A percentile compares a stretch with the other conserved stretches of the same genome.
phyloP scores from a whole-genome alignment of 1,140 invertebrate species.

The Plectrocnemia conspersa region DNA sequence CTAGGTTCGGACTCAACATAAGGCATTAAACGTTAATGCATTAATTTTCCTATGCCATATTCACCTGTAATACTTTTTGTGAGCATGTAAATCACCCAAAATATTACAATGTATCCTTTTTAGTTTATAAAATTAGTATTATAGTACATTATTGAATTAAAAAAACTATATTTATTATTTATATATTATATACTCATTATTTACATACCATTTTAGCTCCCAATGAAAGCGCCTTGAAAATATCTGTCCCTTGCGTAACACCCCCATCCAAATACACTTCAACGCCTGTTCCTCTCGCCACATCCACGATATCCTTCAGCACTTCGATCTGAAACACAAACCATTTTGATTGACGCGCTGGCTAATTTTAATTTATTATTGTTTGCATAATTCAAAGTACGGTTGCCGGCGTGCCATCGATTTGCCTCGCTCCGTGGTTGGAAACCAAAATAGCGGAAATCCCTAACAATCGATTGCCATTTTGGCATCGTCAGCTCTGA shows the following conservation, averaged over 20 bases:
- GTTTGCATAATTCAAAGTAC: conserved; percentile 47
- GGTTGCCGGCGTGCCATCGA: conserved; percentile 78
- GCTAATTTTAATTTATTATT: background rate
- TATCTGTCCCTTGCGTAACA: conserved; percentile 76
- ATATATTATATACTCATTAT: too few species aligned
- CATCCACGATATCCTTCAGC: conserved; percentile 74
- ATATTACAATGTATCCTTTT: too few species aligned
- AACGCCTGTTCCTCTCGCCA: conserved; percentile 62
- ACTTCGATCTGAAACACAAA: conserved; percentile 74
- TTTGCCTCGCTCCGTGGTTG: conserved; percentile 86
- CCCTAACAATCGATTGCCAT: conserved; percentile 66
- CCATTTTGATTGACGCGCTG: background rate
- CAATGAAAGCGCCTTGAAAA: conserved; percentile 86
- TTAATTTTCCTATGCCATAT: too few species aligned
- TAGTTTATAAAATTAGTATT: too few species aligned
- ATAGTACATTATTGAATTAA: too few species aligned
- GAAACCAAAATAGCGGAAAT: conserved; percentile 80
- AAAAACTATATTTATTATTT: too few species aligned
- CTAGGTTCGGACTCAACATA: too few species aligned
- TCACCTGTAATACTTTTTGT: too few species aligned
- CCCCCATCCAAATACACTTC: conserved; percentile 90
- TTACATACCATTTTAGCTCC: conserved; percentile 78
- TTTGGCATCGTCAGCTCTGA: conserved; percentile 81
- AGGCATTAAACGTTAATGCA: too few species aligned
- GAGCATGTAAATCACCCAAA: too few species aligned